These are phyloP conservation scores for Copidosoma aretas DNA, from an alignment of 2,888 invertebrate genomes.

Conservation along the genomic window DNA sequence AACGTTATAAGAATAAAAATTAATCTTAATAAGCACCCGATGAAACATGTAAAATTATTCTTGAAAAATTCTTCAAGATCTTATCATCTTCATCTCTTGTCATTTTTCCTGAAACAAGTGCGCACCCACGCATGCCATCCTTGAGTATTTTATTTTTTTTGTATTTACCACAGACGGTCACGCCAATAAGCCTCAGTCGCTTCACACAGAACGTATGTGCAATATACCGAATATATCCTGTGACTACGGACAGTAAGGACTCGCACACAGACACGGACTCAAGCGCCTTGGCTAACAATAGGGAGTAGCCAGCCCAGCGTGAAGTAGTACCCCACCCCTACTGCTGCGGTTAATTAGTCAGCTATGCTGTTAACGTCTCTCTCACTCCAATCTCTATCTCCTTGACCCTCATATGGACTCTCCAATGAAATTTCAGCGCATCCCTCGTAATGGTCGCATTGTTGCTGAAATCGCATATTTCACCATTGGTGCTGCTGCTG, in stretches of 20 bases:
- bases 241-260: no score
- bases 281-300: constrained; percentile 14
- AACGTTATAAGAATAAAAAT: no score
- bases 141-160: constrained; percentile 10
- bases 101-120: neutral
- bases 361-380: constrained; percentile 54
- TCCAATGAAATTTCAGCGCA: neutral
- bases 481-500: neutral
- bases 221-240: no score
- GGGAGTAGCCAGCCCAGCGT: no score
- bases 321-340: constrained; percentile 43
- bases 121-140: neutral
- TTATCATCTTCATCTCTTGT: no score
- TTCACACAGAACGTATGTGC: neutral
- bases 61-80: no score
- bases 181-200: neutral
- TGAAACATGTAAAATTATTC: no score
- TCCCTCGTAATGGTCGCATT: constrained; percentile 17
- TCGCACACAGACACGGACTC: neutral
- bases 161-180: neutral
- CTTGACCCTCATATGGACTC: neutral
- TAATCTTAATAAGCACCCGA: no score
- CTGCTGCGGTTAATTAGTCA: constrained; percentile 57
- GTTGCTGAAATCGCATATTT: neutral
- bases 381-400: no score